phyloP scores from a whole-genome alignment of 2,113 vertebrate species.

The Empidonax traillii region DNA sequence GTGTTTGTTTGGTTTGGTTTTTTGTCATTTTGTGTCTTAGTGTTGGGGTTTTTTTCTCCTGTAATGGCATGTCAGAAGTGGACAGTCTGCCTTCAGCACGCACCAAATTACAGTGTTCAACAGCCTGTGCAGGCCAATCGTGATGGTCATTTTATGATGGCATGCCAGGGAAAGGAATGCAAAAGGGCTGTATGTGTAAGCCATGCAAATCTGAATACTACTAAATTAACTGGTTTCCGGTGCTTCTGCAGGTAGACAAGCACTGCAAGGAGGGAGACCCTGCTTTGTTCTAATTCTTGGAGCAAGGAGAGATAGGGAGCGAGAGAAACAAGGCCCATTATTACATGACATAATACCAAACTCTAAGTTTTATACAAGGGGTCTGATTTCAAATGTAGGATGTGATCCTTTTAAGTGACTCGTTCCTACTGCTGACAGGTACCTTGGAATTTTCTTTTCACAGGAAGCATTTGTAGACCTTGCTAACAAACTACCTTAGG shows the following conservation, averaged over 20 bases:
- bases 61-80: background rate
- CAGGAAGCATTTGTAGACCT: background rate
- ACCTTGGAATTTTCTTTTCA: background rate
- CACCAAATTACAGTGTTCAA: background rate
- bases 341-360: background rate
- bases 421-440: background rate
- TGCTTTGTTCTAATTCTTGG: background rate
- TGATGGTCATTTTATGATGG: accelerated
- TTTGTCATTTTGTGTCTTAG: background rate
- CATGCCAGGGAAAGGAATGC: background rate
- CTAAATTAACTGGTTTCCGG: background rate
- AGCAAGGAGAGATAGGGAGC: background rate
- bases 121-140: background rate
- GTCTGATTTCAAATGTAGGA: background rate
- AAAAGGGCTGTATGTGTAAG: background rate
- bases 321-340: background rate
- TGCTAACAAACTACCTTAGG: background rate
- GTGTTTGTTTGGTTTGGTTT: background rate
- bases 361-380: background rate
- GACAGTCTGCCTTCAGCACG: background rate
- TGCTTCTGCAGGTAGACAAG: background rate
- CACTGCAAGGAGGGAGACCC: background rate
- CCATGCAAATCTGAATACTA: background rate
- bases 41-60: background rate
- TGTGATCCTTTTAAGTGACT: background rate